Base-by-base conservation (phyloP, 1,140 invertebrate species). In the Drosophila burlai region DNA sequence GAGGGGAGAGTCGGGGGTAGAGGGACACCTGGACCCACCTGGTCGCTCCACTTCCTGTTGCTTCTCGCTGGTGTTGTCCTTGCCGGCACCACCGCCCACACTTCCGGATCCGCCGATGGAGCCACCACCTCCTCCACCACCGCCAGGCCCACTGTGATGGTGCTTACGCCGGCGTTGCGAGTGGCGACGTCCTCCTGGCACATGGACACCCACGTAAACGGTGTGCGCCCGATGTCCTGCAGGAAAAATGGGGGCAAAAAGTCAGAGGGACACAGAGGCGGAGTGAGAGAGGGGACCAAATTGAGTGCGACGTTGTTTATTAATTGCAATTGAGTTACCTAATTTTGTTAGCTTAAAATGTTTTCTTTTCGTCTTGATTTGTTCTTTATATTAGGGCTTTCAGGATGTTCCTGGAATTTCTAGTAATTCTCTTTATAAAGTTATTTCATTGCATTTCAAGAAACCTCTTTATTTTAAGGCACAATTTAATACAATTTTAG, bases 181-280 rank as follows among this genome's bases (percentile, higher is more conserved):
- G 83, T 97, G 96, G 64, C 96, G 94, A 76, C 96, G 95, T 83
- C 95, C 95, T 5, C 95, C 95, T 2, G 96, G 97, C 74, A 97
- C 95, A 94, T 97, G 97, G 13, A 98, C 96, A 7, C 97, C 97
- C 81, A 98, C 96, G 93, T 97, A 98, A 24, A 98, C 96, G 11
- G 97, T 97, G 92, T 98, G 97, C 62, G 96, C 97, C 79, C 97
- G 95, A 93, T 98, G 97, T 93, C 97, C 97, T 98, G 93, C 52
- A 26, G 67, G 38, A 58, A 93, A 79, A 40, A 46, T 66, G 10
- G 43, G 11, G 49, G 60, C 21, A 73, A 60, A 86, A 47, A 11
- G 40, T 71, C 47, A 67, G 40, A 54, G 18, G 47, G 38, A 43
- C 45, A 24, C 38, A 34, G 6, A 16, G 16, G 46, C 2, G 59